Conservation (phyloP, 2,113 vertebrate genomes). For the Morone saxatilis region DNA sequence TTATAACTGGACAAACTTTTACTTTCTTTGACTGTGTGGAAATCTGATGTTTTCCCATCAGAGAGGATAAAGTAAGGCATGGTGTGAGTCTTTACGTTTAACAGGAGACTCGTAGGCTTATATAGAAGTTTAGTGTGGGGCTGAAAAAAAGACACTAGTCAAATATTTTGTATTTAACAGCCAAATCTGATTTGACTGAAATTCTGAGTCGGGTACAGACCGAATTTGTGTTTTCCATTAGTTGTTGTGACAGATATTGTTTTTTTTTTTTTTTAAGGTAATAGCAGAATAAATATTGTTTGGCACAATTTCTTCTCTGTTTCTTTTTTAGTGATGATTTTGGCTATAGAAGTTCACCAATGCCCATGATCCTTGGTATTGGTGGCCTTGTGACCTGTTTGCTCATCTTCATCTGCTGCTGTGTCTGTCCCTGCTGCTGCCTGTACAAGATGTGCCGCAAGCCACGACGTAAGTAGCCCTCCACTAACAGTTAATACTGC, state of each 20-base stretch:
- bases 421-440: constrained; percentile 94
- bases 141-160: too few species aligned
- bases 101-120: too few species aligned
- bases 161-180: too few species aligned
- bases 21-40: too few species aligned
- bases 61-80: too few species aligned
- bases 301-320: background rate
- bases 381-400: constrained; percentile 62
- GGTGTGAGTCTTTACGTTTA: too few species aligned
- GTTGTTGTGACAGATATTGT: background rate
- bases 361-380: constrained; percentile 42
- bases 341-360: rapidly evolving
- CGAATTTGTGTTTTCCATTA: background rate
- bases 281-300: background rate
- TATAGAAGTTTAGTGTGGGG: too few species aligned
- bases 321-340: background rate
- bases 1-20: too few species aligned
- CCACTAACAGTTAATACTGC: background rate
- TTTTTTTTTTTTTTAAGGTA: background rate
- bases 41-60: too few species aligned
- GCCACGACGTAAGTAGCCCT: constrained; percentile 86
- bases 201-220: too few species aligned
- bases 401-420: constrained; percentile 87
- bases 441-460: constrained; percentile 91
- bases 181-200: too few species aligned